phyloP scores from a whole-genome alignment of 2,113 vertebrate genomes.

The Zosterops hypoxanthus region DNA sequence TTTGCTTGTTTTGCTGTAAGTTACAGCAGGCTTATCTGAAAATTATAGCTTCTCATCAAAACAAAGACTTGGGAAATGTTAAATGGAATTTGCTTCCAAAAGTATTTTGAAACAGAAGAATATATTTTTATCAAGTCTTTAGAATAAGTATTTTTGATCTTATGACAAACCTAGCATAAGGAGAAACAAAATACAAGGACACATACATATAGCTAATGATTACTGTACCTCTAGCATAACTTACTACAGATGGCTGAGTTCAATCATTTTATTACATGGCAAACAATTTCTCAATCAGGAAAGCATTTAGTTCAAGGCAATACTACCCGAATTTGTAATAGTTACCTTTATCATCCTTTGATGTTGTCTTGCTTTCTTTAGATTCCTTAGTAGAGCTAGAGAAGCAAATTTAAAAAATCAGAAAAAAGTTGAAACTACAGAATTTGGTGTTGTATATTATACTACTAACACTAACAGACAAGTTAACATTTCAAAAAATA shows the following conservation, averaged over 20 bases:
- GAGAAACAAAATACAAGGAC: not conserved
- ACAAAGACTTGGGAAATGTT: not conserved
- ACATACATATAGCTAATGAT: not conserved
- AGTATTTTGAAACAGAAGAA: not conserved
- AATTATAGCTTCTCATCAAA: not conserved
- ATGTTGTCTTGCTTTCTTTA: constrained; percentile 89
- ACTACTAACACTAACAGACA: constrained; percentile 64
- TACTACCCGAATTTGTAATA: not conserved
- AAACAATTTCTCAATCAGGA: not conserved
- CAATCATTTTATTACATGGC: not conserved
- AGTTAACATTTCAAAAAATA: constrained; percentile 71
- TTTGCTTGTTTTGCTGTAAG: not conserved
- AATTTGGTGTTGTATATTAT: constrained; percentile 61
- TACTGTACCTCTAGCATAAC: not conserved
- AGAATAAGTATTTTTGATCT: not conserved
- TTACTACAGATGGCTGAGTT: not conserved
- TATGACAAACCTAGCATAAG: not conserved
- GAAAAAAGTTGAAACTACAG: constrained; percentile 79
- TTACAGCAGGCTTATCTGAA: not conserved
- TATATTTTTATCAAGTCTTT: not conserved
- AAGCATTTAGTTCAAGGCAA: not conserved
- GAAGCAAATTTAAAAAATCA: constrained; percentile 81
- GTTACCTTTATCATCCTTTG: constrained; percentile 97
- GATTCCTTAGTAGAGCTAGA: constrained; percentile 94
- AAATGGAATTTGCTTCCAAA: not conserved